Base-by-base conservation (phyloP, 2,797 vertebrate species). In the Hydrocynus forskahlii region DNA sequence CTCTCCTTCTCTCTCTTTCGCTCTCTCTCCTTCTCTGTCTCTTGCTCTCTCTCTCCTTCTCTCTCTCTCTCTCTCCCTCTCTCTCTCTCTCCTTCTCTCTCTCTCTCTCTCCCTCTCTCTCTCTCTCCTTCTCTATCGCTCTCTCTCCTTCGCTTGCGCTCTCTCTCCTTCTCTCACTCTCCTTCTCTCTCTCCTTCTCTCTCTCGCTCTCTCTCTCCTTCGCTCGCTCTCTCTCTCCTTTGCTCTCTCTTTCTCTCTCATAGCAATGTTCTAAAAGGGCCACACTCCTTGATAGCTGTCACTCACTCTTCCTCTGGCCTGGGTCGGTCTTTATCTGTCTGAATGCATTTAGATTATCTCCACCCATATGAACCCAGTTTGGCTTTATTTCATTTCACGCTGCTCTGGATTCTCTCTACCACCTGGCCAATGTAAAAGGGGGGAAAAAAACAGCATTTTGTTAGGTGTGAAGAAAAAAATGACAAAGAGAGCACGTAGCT, bases 391-490 rank as follows among this genome's bases (percentile, higher is more conserved):
- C 38, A 71, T 74, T 81, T 80, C 66, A 71, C 60, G 21, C 75
- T 68, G 60, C 59, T 71, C 21, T 23, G 17, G 55, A 63, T 43
- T 55, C 68, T 67, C 54, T n/a, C 38, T 21, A 38, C 79, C 74
- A 82, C 82, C 73, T 83, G 76, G 79, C 81, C 88, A 88, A 87
- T 81, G 76, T 64, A 43, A 57, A 82, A 62, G 75, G 63, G 77
- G 82, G 78, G 79, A 80, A 62, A 80, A 55, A 71, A 48, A 79
- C 35, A 86, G 85, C 81, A 67, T 72, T 81, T 76, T 52, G 75
- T 55, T 48, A 77, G 69, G 77, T 76, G 16, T 79, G 66, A 48
- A 54, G 64, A 64, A 81, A 80, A 78, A 80, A 78, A 60, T 35
- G 16, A 21, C 55, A 75, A 38, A 77, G 83, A 55, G 78, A 75